Evolutionary conservation across 30 jellyfish, hydroid and myxozoan species (phyloP).

Genomic region (Turritopsis rubra): DNA sequence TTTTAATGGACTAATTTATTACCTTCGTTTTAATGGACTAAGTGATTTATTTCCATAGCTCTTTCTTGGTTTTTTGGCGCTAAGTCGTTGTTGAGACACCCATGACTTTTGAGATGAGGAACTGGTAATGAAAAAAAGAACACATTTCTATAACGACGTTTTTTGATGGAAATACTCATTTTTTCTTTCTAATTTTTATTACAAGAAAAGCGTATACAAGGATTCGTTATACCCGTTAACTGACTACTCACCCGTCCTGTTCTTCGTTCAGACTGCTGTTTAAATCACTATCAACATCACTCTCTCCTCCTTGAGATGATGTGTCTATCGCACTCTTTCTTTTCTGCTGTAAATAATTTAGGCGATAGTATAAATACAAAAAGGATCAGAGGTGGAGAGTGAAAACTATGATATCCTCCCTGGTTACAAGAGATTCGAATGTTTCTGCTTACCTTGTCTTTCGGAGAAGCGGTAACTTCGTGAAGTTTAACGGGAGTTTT

Average conservation of each 20-base stretch:
- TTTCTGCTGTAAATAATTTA: neutral
- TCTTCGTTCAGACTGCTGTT: neutral
- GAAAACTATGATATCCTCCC: too few relatives aligned
- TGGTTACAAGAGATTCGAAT: too few relatives aligned
- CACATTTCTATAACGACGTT: too few relatives aligned
- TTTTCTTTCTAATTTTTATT: neutral
- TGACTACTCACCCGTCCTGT: slow-evolving; percentile 12
- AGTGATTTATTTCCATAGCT: neutral
- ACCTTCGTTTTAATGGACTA: slow-evolving; percentile 16
- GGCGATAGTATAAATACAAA: neutral
- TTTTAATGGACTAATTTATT: neutral
- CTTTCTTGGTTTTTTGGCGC: slow-evolving; percentile 1
- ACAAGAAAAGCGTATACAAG: neutral
- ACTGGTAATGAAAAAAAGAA: neutral
- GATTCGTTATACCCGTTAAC: neutral
- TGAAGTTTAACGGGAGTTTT: neutral
- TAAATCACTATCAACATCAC: neutral
- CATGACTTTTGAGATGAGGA: slow-evolving; percentile 11
- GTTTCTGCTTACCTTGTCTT: neutral
- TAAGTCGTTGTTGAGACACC: neutral
- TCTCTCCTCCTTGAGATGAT: neutral
- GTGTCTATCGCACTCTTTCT: neutral
- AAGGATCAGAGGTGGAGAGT: neutral
- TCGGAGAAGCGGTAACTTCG: neutral
- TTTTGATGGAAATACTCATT: too few relatives aligned